Base-by-base conservation (phyloP, 2,888 invertebrate genomes). In the Tricholauxania praeusta region DNA sequence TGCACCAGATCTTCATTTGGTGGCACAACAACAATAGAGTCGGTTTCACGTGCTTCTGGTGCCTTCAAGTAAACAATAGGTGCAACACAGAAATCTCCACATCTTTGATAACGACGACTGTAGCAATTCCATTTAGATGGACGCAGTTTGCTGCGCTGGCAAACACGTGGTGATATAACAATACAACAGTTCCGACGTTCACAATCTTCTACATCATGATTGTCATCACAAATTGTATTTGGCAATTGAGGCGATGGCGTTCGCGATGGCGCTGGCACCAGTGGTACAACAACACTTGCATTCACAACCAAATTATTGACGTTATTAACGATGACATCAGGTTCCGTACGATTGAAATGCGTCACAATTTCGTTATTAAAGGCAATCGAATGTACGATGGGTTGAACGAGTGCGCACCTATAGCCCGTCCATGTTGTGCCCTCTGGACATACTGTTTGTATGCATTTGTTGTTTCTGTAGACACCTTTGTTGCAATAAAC, bases 101-200 rank as follows among this genome's bases (percentile, higher is more conserved):
- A 86, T 12, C 78, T 78, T 15, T 78, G 76, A 53, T 77, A 79
- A 7, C 78, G 79, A 10, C 76, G 79, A 48, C 77, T 84, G 67
- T 68, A 81, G 75, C 85, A 86, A 5, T 76, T 75, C 82, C 84
- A 85, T 17, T 67, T 74, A 2, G 71, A 75, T 15, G 22, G 17
- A 10, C 72, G 72, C n/a, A 55, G 39, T 67, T 73, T 12, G 6
- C 49, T 59, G 63, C 57, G n/a, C 12, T 75, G 73, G 66, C 85
- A 86, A 8, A 79, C 76, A 0, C 83, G 78, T 1, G 85, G 86
- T 0, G 82, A 78, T 22, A 82, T 63, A 14, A 85, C 79, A 4
- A 69, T 78, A 68, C 85, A 85, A 70, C 85, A 85, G 2, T 75
- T 7, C 39, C 17, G 12, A 48, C 17, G 32, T 19, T 15, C 51